Percentiles rank a stretch among this genome's conserved stretches.
Conservation (phyloP, 2,888 invertebrate genomes). For the Anodontia alba region DNA sequence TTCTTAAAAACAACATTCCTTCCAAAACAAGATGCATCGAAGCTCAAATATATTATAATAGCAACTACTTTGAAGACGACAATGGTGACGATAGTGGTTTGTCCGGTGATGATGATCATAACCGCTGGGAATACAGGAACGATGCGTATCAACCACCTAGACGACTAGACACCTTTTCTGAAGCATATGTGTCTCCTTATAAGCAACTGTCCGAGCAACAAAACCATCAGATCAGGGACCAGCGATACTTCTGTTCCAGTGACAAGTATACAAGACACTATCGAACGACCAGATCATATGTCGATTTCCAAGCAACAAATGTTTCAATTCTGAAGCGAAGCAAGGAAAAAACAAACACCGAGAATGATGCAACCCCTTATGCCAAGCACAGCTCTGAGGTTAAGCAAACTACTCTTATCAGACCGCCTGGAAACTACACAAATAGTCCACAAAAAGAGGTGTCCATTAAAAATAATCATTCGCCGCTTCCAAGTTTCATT, state of each 20-base stretch:
- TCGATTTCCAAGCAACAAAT: too few species aligned
- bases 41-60: constrained; percentile 1
- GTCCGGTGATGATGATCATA: not conserved
- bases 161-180: not conserved
- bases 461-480: not conserved
- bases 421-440: not conserved
- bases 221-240: not conserved
- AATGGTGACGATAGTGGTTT: not conserved
- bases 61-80: not conserved
- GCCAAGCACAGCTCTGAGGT: too few species aligned
- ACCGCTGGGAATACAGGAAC: not conserved
- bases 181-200: not conserved
- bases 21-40: not conserved
- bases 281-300: too few species aligned
- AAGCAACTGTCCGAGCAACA: not conserved
- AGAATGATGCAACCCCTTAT: too few species aligned
- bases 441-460: not conserved
- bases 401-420: too few species aligned
- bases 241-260: too few species aligned
- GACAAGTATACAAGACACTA: too few species aligned
- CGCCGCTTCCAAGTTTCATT: not conserved
- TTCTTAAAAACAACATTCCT: not conserved
- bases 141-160: not conserved
- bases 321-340: too few species aligned
- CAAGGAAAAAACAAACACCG: too few species aligned